Evolutionary conservation across 2,888 invertebrate species (phyloP).

Genomic region (Coleophora flavipennella): DNA sequence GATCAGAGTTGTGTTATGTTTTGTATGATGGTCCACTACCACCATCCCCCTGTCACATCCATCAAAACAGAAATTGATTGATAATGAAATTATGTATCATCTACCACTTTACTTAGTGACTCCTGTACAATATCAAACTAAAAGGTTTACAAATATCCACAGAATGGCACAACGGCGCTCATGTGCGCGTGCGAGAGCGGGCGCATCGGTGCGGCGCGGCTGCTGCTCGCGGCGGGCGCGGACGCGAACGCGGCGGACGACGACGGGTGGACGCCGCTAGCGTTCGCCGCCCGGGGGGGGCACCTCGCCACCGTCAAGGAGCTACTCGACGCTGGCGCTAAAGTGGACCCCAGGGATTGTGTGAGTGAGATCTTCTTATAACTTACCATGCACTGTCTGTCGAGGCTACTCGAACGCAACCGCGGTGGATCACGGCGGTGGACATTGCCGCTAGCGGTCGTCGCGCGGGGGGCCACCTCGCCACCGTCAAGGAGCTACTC

Average conservation of each 20-base stretch:
- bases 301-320: conserved; percentile 85
- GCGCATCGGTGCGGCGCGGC: conserved; percentile 84
- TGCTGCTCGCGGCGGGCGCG: conserved; percentile 90
- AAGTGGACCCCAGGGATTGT: conserved; percentile 89
- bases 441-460: conserved; percentile 93
- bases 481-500: conserved; percentile 84
- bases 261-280: conserved; percentile 93
- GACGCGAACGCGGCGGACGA: conserved; percentile 93
- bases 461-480: conserved; percentile 91
- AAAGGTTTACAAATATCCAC: conserved; percentile 4
- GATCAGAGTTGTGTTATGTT: too few relatives aligned
- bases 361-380: conserved; percentile 61
- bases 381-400: too few relatives aligned
- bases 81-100: too few relatives aligned
- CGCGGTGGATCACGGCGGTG: conserved; percentile 92
- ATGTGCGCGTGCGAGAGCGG: conserved; percentile 93
- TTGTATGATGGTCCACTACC: too few relatives aligned
- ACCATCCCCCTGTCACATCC: too few relatives aligned
- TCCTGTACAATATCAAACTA: too few relatives aligned
- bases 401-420: conserved; percentile 94
- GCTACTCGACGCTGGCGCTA: conserved; percentile 87
- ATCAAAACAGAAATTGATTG: too few relatives aligned
- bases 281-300: conserved; percentile 93
- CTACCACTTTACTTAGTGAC: too few relatives aligned
- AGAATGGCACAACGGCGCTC: conserved; percentile 95